phyloP scores from a whole-genome alignment of 2,113 vertebrate genomes.

The Ranitomeya variabilis region DNA sequence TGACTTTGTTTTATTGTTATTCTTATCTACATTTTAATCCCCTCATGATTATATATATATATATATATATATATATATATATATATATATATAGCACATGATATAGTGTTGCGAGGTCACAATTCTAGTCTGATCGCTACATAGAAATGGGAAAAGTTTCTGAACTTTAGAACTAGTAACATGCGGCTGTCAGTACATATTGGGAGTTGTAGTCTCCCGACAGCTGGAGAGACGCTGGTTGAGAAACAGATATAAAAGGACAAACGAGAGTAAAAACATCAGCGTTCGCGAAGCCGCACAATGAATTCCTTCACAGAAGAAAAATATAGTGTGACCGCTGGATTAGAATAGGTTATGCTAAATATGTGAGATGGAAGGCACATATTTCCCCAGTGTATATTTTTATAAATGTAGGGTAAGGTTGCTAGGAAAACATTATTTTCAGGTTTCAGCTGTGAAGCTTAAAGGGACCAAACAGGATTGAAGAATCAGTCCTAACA shows the following conservation, averaged over 20 bases:
- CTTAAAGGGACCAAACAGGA: not conserved
- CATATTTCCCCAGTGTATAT: conserved; percentile 14
- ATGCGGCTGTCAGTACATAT: not conserved
- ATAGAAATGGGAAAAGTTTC: too few relatives aligned
- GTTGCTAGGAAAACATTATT: conserved; percentile 14
- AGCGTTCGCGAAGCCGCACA: not conserved
- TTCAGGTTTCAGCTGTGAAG: not conserved
- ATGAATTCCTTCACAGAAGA: not conserved
- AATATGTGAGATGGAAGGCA: conserved; percentile 19
- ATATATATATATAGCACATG: too few relatives aligned
- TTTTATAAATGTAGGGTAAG: not conserved
- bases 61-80: too few relatives aligned
- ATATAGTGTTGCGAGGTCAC: not conserved
- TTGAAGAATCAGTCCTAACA: not conserved
- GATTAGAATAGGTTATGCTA: not conserved
- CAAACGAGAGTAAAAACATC: not conserved
- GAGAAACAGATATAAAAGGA: not conserved
- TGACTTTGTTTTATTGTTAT: too few relatives aligned
- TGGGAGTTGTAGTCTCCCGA: not conserved
- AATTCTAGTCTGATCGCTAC: not conserved
- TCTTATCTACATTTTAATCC: too few relatives aligned
- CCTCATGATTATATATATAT: too few relatives aligned
- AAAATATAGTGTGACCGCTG: not conserved
- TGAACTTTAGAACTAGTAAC: not conserved
- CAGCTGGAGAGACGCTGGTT: not conserved